Base-by-base conservation (phyloP, 1,140 invertebrate species). In the Euwallacea similis region DNA sequence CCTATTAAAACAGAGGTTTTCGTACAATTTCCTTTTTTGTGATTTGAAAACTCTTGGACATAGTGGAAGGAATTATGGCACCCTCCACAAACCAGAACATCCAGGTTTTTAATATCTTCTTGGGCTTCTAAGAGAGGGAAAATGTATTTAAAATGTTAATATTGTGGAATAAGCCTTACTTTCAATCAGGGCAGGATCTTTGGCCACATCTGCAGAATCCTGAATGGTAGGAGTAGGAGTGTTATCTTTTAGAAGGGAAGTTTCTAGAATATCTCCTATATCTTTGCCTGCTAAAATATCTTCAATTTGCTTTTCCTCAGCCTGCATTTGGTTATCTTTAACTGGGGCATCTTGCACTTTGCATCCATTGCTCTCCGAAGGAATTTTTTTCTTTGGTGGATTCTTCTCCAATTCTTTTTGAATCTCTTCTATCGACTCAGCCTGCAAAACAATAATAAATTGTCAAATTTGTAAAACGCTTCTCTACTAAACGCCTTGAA, bases 31-130 rank as follows among this genome's bases (percentile, higher is more conserved):
- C 81, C 82, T 7, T 76, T 81, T 79, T 89, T 89, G 76, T 94
- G 91, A 15, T 89, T 86, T 78, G 88, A 86, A 78, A 93, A 93
- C 67, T 91, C 88, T 76, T 92, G 90, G 53, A 93, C 79, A 80
- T 91, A 93, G 79, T 93, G 90, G 81, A 90, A 93, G 55, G 90
- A 90, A 58, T 87, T 85, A 79, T 93, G 88, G 77, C 92, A 94
- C 69, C 88, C 86, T 11, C 92, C 92, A 83, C 92, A 93, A 0
- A 93, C 91, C 53, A 92, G 83, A 7, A 93, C 87, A 84, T 93
- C 91, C 72, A 92, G 80, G 61, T 87, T 87, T 64, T 87, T 86
- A 81, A 92, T 87, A 78, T 91, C 88, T 74, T 91, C 87, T 85
- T 91, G 88, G 9, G 91, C 89, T 75, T 86, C 91, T 91, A 76